phyloP scores from a whole-genome alignment of 2,113 vertebrate genomes.

The Pollimyrus isidori region DNA sequence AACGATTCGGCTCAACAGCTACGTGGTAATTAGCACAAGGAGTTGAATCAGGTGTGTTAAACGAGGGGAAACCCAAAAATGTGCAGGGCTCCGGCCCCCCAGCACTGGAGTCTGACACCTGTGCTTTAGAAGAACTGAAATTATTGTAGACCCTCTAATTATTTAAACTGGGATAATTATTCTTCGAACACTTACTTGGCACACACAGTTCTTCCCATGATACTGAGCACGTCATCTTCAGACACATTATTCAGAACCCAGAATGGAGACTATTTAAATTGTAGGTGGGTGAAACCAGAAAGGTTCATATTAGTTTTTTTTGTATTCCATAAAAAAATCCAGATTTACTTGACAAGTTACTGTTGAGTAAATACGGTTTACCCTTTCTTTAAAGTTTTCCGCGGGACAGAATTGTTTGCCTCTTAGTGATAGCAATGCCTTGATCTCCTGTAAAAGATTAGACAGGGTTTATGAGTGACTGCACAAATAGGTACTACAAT shows the following conservation, averaged over 20 bases:
- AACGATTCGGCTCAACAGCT: no score
- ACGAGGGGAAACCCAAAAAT: no score
- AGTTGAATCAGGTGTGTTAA: no score
- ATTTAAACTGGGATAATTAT: not conserved
- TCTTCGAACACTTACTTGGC: slow-evolving; percentile 74
- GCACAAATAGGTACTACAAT: not conserved
- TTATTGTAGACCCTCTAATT: not conserved
- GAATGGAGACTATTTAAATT: slow-evolving; percentile 75
- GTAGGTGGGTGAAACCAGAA: not conserved
- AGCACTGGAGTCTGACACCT: no score
- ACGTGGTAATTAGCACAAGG: no score
- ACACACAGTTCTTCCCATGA: slow-evolving; percentile 93
- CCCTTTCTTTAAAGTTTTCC: slow-evolving; percentile 72
- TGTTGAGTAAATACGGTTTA: slow-evolving; percentile 32
- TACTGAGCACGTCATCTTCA: slow-evolving; percentile 73
- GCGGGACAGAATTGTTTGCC: slow-evolving; percentile 62
- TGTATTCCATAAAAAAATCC: not conserved
- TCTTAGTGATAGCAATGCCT: slow-evolving; percentile 74
- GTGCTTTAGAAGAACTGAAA: not conserved
- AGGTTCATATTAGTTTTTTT: not conserved
- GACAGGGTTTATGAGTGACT: not conserved
- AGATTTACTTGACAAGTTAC: not conserved
- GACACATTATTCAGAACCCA: slow-evolving; percentile 80
- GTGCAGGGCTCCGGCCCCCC: no score
- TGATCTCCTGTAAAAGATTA: slow-evolving; percentile 70